Evolutionary conservation across 1,140 invertebrate species (phyloP).

Genomic region (Leptinotarsa undecemlineata): DNA sequence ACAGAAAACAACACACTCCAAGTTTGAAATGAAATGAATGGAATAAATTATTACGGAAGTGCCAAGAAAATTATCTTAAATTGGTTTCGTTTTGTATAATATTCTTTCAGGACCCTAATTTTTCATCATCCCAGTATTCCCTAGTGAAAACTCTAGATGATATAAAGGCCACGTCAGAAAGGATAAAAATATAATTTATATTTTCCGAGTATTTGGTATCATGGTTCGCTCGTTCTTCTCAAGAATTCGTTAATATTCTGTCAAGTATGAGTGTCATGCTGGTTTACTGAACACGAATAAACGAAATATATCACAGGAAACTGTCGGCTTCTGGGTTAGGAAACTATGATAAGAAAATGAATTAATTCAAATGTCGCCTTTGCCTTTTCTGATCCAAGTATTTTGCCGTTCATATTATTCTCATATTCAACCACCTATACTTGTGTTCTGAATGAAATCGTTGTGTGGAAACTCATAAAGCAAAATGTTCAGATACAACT

Average conservation of each 20-base stretch:
- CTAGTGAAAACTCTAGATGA: slow-evolving; percentile 6
- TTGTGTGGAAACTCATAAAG: too few species aligned
- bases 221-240: slow-evolving; percentile 6
- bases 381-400: slow-evolving; percentile 34
- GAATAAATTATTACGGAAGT: neutral
- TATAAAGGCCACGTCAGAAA: slow-evolving; percentile 5
- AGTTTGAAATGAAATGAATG: neutral
- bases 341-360: slow-evolving; percentile 41
- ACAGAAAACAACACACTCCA: neutral
- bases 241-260: slow-evolving; percentile 39
- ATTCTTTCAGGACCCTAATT: neutral
- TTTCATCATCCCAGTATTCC: slow-evolving; percentile 5
- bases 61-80: neutral
- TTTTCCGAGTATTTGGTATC: slow-evolving; percentile 14
- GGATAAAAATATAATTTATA: slow-evolving; percentile 7
- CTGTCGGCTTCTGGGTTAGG: slow-evolving; percentile 35
- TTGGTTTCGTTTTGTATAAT: slow-evolving; percentile 4
- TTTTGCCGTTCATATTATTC: slow-evolving; percentile 39
- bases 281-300: slow-evolving; percentile 39
- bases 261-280: slow-evolving; percentile 35
- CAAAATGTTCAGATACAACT: too few species aligned
- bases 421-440: slow-evolving; percentile 15
- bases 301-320: slow-evolving; percentile 40
- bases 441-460: too few species aligned
- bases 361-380: slow-evolving; percentile 44